Conservation (phyloP, 2,888 invertebrate genomes). For the Volucella inflata region DNA sequence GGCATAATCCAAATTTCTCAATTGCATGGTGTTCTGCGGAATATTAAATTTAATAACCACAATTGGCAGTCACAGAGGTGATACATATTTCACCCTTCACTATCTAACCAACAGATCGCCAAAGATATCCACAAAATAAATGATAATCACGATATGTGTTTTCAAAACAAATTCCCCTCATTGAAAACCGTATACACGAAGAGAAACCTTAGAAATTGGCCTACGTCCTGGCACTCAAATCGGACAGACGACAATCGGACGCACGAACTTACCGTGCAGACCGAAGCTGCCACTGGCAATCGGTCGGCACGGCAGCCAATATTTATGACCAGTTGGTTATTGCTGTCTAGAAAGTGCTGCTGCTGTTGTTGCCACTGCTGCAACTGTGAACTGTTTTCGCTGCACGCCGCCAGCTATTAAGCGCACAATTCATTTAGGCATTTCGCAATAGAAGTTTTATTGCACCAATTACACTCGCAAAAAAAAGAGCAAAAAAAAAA, state of each 20-base stretch:
- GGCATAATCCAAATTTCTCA: constrained; percentile 9
- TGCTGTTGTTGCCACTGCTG: constrained; percentile 8
- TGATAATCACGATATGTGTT: constrained; percentile 54
- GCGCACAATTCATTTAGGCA: constrained; percentile 48
- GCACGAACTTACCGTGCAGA: constrained; percentile 18
- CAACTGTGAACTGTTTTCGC: constrained; percentile 51
- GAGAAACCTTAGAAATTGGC: constrained; percentile 1
- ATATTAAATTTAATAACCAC: constrained; percentile 61
- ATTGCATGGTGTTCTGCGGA: constrained; percentile 25
- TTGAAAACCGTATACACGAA: not conserved
- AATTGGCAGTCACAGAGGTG: constrained; percentile 39
- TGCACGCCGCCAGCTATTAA: constrained; percentile 48
- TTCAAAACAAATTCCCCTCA: constrained; percentile 20
- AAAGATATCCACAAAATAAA: constrained; percentile 50
- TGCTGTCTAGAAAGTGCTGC: constrained; percentile 33
- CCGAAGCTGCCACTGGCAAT: constrained; percentile 52
- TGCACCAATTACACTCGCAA: constrained; percentile 46
- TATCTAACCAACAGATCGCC: constrained; percentile 56
- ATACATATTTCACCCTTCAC: constrained; percentile 61
- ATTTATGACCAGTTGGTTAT: constrained; percentile 52
- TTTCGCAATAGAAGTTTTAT: constrained; percentile 59
- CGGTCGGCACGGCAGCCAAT: constrained; percentile 64
- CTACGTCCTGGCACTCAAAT: constrained; percentile 37
- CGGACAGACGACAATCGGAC: constrained; percentile 52
- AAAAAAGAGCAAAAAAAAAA: constrained; percentile 9